phyloP scores from a whole-genome alignment of 1,140 invertebrate genomes.

The Pemphigus obesinymphae region DNA sequence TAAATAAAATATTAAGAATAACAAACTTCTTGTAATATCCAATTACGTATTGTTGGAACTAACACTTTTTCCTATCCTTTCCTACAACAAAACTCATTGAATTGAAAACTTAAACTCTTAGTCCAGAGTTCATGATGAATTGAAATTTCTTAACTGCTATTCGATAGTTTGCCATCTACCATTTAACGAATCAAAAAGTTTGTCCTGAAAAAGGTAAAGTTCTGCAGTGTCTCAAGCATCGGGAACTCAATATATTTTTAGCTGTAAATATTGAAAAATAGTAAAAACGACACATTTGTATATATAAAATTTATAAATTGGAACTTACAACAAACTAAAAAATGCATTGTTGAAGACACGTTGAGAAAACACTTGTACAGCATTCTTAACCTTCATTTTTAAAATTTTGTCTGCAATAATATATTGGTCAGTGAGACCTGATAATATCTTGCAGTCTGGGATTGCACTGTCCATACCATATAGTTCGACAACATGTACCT shows the following conservation, averaged over 20 bases:
- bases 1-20: neutral
- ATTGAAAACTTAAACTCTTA: neutral
- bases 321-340: slow-evolving; percentile 2
- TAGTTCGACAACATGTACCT: neutral
- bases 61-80: neutral
- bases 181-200: neutral
- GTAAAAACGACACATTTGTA: neutral
- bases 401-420: slow-evolving; percentile 14
- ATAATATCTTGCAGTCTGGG: slow-evolving; percentile 10
- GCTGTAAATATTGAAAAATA: neutral
- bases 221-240: neutral
- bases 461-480: neutral
- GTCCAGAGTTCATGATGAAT: neutral
- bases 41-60: slow-evolving; percentile 17
- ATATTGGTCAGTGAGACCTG: slow-evolving; percentile 6
- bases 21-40: slow-evolving; percentile 1
- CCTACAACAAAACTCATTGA: neutral
- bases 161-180: slow-evolving; percentile 17
- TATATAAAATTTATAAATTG: neutral
- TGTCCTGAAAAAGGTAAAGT: neutral
- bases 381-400: neutral
- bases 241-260: neutral
- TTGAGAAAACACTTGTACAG: slow-evolving; percentile 6
- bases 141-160: neutral
- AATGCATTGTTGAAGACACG: slow-evolving; percentile 4